phyloP scores from a whole-genome alignment of 2,888 invertebrate genomes.

The Callosobruchus maculatus region DNA sequence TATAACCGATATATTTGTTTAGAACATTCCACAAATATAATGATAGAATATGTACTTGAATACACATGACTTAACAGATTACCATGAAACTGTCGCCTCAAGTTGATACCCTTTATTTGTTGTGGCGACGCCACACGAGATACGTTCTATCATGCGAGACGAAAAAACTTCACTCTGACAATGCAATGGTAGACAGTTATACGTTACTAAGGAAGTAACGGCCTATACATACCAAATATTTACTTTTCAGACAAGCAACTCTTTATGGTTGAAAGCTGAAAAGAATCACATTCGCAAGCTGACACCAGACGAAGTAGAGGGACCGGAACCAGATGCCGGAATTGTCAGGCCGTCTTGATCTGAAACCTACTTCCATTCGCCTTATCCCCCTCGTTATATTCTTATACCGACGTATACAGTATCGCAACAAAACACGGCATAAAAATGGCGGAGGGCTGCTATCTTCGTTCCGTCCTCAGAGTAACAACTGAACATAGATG shows the following conservation, averaged over 20 bases:
- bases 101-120: too few species aligned
- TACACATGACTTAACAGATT: too few species aligned
- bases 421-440: not conserved
- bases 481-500: too few species aligned
- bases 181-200: not conserved
- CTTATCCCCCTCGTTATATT: not conserved
- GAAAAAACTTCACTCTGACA: not conserved
- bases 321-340: constrained; percentile 18
- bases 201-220: not conserved
- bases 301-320: not conserved
- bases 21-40: too few species aligned
- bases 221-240: not conserved
- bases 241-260: not conserved
- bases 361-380: not conserved
- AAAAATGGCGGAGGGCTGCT: too few species aligned
- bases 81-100: too few species aligned
- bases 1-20: too few species aligned
- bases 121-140: too few species aligned
- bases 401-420: not conserved
- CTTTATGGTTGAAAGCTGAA: not conserved
- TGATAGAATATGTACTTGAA: too few species aligned
- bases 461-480: too few species aligned
- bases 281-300: not conserved
- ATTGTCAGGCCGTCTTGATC: constrained; percentile 6
- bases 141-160: too few species aligned